Conservation (phyloP, 2,113 vertebrate species). For the Peromyscus leucopus region DNA sequence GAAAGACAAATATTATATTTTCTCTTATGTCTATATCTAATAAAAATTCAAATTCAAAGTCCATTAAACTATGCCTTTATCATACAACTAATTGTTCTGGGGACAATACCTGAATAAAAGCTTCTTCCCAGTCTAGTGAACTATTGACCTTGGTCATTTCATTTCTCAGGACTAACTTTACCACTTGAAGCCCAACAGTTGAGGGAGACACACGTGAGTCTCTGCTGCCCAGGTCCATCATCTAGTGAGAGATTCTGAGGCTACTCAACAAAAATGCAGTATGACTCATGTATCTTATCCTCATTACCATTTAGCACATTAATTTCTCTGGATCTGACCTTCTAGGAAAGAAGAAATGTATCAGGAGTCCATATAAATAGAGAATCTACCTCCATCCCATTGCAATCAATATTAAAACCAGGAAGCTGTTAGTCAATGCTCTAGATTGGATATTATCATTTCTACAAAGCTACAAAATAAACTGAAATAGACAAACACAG, state of each 20-base stretch:
- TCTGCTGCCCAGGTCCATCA: neutral
- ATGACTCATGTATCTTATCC: neutral
- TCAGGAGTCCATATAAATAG: neutral
- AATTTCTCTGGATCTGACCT: neutral
- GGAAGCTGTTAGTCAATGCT: neutral
- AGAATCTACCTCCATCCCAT: rapidly evolving
- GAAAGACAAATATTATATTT: neutral
- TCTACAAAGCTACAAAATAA: neutral
- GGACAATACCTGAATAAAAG: neutral
- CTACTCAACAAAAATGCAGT: neutral
- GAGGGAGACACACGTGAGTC: neutral
- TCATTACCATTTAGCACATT: neutral
- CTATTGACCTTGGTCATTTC: neutral
- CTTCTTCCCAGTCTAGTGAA: neutral
- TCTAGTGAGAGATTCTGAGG: neutral
- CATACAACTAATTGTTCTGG: neutral
- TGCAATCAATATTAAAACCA: neutral
- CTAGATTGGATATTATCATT: too few species aligned
- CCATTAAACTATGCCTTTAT: neutral
- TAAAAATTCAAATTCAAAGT: neutral
- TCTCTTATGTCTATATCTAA: neutral
- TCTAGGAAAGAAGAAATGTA: neutral
- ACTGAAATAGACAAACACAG: neutral
- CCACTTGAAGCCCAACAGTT: neutral
- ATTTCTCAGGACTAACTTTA: neutral